phyloP scores from a whole-genome alignment of 2,113 vertebrate genomes.

The Lanius ludovicianus region DNA sequence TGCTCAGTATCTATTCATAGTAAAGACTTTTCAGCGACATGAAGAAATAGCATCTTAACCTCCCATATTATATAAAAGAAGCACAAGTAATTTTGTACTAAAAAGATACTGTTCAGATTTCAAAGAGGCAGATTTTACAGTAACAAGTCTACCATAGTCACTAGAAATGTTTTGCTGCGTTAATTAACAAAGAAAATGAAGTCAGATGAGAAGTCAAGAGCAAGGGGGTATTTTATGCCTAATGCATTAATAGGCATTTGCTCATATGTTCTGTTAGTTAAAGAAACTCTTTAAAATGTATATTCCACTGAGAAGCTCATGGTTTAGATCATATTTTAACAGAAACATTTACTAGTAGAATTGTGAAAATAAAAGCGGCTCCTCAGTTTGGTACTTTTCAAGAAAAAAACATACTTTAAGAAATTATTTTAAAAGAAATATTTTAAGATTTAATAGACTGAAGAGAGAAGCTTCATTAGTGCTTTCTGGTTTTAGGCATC shows the following conservation, averaged over 20 bases:
- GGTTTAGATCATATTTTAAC: not conserved
- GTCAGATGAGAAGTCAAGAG: not conserved
- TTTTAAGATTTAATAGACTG: not conserved
- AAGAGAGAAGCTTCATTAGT: not conserved
- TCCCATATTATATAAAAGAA: not conserved
- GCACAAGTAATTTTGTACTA: not conserved
- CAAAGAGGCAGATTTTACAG: not conserved
- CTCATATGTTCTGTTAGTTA: not conserved
- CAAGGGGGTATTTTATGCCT: not conserved
- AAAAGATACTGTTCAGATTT: not conserved
- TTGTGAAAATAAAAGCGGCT: not conserved
- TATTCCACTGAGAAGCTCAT: not conserved
- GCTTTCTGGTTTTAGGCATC: not conserved
- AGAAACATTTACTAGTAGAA: not conserved
- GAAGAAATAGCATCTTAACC: not conserved
- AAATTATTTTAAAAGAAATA: not conserved
- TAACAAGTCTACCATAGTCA: not conserved
- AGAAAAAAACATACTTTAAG: not conserved
- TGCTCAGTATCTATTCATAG: not conserved
- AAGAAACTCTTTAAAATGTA: not conserved
- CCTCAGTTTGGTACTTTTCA: not conserved
- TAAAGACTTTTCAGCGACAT: not conserved
- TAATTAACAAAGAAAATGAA: not conserved
- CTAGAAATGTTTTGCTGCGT: not conserved
- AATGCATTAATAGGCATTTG: not conserved